Percentiles rank a stretch among this genome's conserved stretches.
Evolutionary conservation across 2,888 invertebrate species (phyloP).

Genomic region (Drosophila neotestacea): DNA sequence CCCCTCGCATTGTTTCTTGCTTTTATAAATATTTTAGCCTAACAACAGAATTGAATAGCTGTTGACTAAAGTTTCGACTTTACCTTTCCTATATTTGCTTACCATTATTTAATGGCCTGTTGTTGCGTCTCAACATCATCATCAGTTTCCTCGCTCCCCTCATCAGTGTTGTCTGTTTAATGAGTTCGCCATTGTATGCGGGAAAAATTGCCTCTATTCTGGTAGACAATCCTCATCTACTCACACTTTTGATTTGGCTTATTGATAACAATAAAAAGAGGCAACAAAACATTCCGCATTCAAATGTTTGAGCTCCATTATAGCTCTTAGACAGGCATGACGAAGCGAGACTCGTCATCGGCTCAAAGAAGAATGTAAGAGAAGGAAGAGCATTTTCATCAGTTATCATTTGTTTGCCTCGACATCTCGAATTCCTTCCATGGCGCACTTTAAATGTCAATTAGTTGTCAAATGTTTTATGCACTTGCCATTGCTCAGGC

Average conservation of each 20-base stretch:
- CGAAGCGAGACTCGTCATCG: constrained; percentile 28
- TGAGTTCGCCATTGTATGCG: constrained; percentile 61
- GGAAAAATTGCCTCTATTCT: constrained; percentile 23
- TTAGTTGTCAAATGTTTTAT: constrained; percentile 76
- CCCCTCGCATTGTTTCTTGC: background rate
- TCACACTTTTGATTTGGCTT: constrained; percentile 38
- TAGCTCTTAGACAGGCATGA: constrained; percentile 30
- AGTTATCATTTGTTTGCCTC: constrained; percentile 40
- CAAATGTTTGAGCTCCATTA: constrained; percentile 54
- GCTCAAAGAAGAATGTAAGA: background rate
- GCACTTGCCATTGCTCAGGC: constrained; percentile 33
- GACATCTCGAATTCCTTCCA: constrained; percentile 9
- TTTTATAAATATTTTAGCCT: constrained; percentile 26
- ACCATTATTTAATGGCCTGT: constrained; percentile 24
- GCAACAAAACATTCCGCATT: constrained; percentile 49
- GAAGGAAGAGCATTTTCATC: constrained; percentile 22
- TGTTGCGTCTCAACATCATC: constrained; percentile 23
- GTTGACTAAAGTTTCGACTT: constrained; percentile 10
- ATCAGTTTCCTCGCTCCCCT: constrained; percentile 1
- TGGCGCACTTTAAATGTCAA: constrained; percentile 74
- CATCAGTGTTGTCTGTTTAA: constrained; percentile 32
- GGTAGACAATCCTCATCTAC: constrained; percentile 8
- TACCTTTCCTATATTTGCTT: constrained; percentile 23
- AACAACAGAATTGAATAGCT: constrained; percentile 20
- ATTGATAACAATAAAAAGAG: constrained; percentile 63